Base-by-base conservation (phyloP, 92 coral and sea anemone genomes). In the Zoanthus solanderi region DNA sequence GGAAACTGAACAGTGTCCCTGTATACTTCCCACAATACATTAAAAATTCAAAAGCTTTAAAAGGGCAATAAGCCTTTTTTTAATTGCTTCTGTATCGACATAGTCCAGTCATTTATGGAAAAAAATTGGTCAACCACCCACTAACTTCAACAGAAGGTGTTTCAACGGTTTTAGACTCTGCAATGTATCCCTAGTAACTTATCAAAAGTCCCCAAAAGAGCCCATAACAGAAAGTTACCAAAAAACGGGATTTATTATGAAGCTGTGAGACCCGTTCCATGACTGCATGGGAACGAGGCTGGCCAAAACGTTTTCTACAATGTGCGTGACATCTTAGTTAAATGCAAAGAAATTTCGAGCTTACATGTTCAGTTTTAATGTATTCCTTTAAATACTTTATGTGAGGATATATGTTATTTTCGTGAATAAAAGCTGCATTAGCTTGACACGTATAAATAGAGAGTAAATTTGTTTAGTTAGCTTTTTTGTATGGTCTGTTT, bases 101-200 rank as follows among this genome's bases (percentile, higher is more conserved):
- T 84, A 84, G 88, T 84, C 85, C 89, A 89, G 79, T 61, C 72
- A 84, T 89, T 69, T 66, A 83, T 45, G 85, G 16, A 17, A 89
- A 60, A 71, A 77, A 84, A 68, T 54, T 63, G 90, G 85, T 74
- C 78, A 90, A 87, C 93, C 88, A 82, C 84, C 46, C 68, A 87
- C 88, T 73, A 87, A 87, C 86, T 90, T 66, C 88, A 87, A 75
- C 84, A 90, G 90, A 90, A 90, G 88, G 90, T 86, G 17, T 89
- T 65, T 89, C 80, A 84, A 84, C 92, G 89, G 89, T 76, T 87
- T 87, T 87, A 45, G 68, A 48, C 73, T 13, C 63, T 9, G 85
- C 0, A 90, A n/a, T 11, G 31, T 50, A 37, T 81, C 63, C 93
- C 80, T 53, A 12, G 83, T 46, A 90, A 87, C 93, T 87, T 37